phyloP scores from a whole-genome alignment of 2,888 invertebrate genomes.

The Vannuccia rotundouncinata region DNA sequence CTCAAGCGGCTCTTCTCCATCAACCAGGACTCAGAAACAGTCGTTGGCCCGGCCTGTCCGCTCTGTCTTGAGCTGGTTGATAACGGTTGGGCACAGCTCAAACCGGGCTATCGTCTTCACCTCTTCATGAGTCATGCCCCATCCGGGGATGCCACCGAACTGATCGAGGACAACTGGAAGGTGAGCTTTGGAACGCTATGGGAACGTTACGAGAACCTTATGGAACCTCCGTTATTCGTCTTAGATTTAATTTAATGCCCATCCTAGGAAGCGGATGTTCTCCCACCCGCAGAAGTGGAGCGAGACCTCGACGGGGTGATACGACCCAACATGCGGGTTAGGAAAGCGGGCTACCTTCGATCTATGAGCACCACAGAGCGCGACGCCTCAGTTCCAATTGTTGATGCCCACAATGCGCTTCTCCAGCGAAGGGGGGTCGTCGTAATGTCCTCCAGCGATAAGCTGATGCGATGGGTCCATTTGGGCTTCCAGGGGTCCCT shows the following conservation, averaged over 20 bases:
- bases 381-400: not conserved
- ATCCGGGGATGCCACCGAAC: slow-evolving; percentile 3
- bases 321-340: not conserved
- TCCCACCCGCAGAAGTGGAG: slow-evolving; percentile 21
- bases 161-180: slow-evolving; percentile 3
- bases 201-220: no score
- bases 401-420: not conserved
- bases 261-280: slow-evolving; percentile 4
- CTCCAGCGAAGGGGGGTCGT: not conserved
- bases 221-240: no score
- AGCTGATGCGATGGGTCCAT: slow-evolving; percentile 34
- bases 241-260: no score
- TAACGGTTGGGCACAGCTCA: not conserved
- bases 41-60: not conserved
- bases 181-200: no score
- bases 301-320: slow-evolving; percentile 27
- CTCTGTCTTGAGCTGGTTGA: not conserved
- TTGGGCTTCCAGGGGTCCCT: slow-evolving; percentile 34
- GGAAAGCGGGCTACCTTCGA: not conserved
- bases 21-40: not conserved
- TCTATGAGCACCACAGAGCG: not conserved
- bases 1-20: not conserved
- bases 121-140: slow-evolving; percentile 31
- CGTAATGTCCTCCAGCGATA: slow-evolving; percentile 30
- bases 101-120: slow-evolving; percentile 16